These are phyloP conservation scores for Leptopilina clavipes DNA, from an alignment of 1,140 invertebrate genomes.

Conservation along the genomic window DNA sequence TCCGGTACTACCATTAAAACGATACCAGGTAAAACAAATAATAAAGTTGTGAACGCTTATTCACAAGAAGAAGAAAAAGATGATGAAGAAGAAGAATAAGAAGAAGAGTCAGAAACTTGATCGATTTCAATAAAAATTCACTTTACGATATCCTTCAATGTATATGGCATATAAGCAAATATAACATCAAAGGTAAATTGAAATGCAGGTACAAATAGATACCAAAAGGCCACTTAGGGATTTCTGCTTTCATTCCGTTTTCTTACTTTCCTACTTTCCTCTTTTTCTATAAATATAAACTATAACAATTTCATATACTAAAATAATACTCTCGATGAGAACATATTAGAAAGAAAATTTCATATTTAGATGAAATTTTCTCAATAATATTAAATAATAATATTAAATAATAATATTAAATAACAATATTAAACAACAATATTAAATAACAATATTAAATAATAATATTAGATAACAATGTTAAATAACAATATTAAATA, in stretches of 20 bases:
- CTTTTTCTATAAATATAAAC: background rate
- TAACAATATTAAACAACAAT: too few species aligned
- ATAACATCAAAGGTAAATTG: too few species aligned
- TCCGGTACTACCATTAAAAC: background rate
- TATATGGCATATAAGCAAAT: background rate
- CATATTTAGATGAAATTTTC: too few species aligned
- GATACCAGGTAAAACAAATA: background rate
- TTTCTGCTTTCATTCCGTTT: background rate
- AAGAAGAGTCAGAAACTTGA: background rate
- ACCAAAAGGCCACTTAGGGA: conserved; percentile 16
- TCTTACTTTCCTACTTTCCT: background rate
- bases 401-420: too few species aligned
- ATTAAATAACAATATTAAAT: too few species aligned
- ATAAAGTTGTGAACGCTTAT: too few species aligned
- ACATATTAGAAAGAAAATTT: too few species aligned
- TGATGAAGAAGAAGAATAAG: background rate
- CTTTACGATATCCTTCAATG: conserved; percentile 21
- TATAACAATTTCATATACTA: background rate
- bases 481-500: too few species aligned
- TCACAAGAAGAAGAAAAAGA: too few species aligned
- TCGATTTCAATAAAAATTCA: conserved; percentile 33
- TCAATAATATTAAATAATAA: too few species aligned
- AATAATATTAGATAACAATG: too few species aligned
- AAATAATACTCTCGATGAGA: too few species aligned
- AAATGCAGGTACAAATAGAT: background rate